phyloP scores from a whole-genome alignment of 2,113 vertebrate genomes.

The Atlantisia rogersi region DNA sequence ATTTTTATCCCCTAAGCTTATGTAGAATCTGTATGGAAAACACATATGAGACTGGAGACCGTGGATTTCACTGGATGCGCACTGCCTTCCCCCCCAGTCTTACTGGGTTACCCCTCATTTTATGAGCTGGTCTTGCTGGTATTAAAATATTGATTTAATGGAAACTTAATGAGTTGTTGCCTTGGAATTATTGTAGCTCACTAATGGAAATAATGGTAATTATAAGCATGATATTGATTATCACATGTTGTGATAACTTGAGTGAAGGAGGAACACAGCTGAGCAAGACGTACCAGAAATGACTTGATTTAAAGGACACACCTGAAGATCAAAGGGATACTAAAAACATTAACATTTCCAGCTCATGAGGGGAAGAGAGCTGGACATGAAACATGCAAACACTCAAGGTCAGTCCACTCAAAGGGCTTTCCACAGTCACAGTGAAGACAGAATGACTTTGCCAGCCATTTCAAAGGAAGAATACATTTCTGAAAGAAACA shows the following conservation, averaged over 20 bases:
- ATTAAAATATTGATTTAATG: neutral
- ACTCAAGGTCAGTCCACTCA: neutral
- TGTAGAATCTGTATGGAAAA: neutral
- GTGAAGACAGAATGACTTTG: neutral
- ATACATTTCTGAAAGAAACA: neutral
- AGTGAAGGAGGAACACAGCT: neutral
- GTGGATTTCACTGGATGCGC: neutral
- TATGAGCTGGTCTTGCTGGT: neutral
- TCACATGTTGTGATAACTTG: neutral
- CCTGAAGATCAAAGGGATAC: neutral
- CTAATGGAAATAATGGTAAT: slow-evolving; percentile 8
- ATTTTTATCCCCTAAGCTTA: neutral
- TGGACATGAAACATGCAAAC: neutral
- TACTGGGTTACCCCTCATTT: neutral
- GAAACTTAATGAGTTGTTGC: neutral
- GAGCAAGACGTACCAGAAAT: neutral
- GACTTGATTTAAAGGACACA: neutral
- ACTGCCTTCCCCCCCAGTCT: too few relatives aligned
- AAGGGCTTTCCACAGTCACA: neutral
- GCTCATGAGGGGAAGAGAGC: neutral
- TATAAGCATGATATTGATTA: neutral
- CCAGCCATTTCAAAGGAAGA: neutral
- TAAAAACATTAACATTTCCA: neutral
- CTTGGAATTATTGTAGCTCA: slow-evolving; percentile 6
- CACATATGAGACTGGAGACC: neutral